phyloP scores from a whole-genome alignment of 2,888 invertebrate species.

The Cancer borealis region DNA sequence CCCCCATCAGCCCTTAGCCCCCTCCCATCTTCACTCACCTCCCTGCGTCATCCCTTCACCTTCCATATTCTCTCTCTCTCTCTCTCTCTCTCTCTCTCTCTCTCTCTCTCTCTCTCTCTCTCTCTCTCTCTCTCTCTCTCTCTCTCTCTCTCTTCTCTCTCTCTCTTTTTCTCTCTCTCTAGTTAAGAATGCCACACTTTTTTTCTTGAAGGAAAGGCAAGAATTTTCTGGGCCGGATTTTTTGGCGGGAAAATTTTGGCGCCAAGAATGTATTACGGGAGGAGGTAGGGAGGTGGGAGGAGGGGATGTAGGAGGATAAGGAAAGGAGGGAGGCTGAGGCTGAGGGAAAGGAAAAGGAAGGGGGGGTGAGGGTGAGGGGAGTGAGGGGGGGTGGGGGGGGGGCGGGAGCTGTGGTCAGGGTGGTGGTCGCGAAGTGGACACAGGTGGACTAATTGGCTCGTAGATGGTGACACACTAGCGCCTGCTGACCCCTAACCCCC shows the following conservation, averaged over 20 bases:
- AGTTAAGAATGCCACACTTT: not conserved
- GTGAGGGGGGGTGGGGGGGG: not conserved
- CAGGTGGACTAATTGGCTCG: constrained; percentile 67
- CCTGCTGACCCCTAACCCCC: not conserved
- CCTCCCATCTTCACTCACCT: not conserved
- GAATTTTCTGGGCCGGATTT: not conserved
- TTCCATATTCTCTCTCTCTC: not conserved
- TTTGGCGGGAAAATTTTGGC: constrained; percentile 59
- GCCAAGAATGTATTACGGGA: constrained; percentile 44
- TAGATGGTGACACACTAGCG: not conserved
- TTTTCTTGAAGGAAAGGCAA: constrained; percentile 43
- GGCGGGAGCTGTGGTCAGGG: constrained; percentile 10
- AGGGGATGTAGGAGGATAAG: not conserved
- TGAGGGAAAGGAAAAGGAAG: not conserved
- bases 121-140: constrained; percentile 61
- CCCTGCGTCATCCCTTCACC: not conserved
- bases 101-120: constrained; percentile 64
- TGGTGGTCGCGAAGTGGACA: constrained; percentile 51
- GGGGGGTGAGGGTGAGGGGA: not conserved
- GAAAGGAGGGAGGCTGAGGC: not conserved
- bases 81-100: constrained; percentile 52
- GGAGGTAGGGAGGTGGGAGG: not conserved
- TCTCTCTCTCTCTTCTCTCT: not conserved
- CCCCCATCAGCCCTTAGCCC: not conserved
- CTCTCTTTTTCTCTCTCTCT: not conserved